Evolutionary conservation across 1,140 invertebrate species (phyloP), one percentile per base, ranked within the genome.

Genomic region (Drosophila nebulosa): DNA sequence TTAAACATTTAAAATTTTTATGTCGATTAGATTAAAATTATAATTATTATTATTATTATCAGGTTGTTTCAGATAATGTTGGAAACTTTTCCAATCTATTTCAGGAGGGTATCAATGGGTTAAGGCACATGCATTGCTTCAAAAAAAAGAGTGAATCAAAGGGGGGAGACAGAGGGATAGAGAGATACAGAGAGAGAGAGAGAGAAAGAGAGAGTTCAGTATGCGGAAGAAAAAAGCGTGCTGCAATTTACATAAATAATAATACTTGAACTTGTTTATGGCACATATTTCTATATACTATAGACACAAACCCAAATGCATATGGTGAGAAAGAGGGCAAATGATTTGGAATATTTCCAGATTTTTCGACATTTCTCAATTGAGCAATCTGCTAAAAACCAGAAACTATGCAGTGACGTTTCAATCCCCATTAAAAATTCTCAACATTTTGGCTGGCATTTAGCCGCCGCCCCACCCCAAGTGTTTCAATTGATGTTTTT

Each of bases 181-280:
- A 9, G 30, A 1, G n/a, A 27, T 5, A 9, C n/a, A 27, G 9
- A 27, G 14, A 27, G 14, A 14, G 5, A 27, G 24, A 9, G 36
- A 39, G n/a, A 39, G 36, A 42, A 3, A 16, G 58, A 72, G 26
- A 63, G 58, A 64, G 61, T 72, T 73, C 39, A 72, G 60, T 22
- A 72, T 72, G 70, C 61, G 69, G 69, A 73, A 73, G 35, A 59
- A n/a, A 46, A 42, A 16, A 72, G 26, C 61, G 39, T 46, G 14
- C 36, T 73, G 57, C 24, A 53, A 65, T 73, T 73, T 73, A 52
- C 70, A 73, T 73, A 64, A 9, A 50, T 55, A 9, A 50, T 55
- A 58, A 71, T 61, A 35, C 39, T 35, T 58, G 27, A 73, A 55
- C 60, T 55, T 22, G 53, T 73, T 73, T 46, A 30, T 35, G 32